phyloP scores from a whole-genome alignment of 2,888 invertebrate genomes.

The Erynnis tages region DNA sequence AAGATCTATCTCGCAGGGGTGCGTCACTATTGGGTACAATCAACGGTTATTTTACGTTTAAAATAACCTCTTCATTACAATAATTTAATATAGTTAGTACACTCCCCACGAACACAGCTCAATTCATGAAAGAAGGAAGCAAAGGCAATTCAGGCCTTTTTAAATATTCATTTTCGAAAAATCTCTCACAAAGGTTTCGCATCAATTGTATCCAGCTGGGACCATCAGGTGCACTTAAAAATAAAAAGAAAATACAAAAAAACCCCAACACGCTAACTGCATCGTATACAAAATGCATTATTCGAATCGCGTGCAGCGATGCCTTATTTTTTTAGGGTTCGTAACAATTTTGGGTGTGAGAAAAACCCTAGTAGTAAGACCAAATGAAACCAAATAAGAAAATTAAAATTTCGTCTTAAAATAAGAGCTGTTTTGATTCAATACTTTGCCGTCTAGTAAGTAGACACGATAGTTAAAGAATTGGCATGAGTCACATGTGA shows the following conservation, averaged over 20 bases:
- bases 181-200: conserved; percentile 1
- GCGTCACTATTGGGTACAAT: no score
- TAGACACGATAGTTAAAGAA: no score
- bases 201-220: conserved; percentile 12
- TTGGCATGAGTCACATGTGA: no score
- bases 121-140: conserved; percentile 14
- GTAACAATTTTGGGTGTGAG: neutral
- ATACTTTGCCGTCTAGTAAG: no score
- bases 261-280: conserved; percentile 13
- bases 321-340: conserved; percentile 22
- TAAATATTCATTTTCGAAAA: conserved; percentile 24
- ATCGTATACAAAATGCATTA: conserved; percentile 23
- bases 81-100: no score
- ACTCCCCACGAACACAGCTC: no score
- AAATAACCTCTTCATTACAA: no score
- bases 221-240: conserved; percentile 15
- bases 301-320: conserved; percentile 15
- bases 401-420: no score
- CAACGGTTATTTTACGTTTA: no score
- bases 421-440: no score
- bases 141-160: conserved; percentile 25
- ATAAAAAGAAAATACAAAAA: neutral
- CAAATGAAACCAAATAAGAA: neutral
- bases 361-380: neutral
- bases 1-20: no score